These are phyloP conservation scores for Anoplius nigerrimus DNA, from an alignment of 2,888 invertebrate species.

Conservation along the genomic window DNA sequence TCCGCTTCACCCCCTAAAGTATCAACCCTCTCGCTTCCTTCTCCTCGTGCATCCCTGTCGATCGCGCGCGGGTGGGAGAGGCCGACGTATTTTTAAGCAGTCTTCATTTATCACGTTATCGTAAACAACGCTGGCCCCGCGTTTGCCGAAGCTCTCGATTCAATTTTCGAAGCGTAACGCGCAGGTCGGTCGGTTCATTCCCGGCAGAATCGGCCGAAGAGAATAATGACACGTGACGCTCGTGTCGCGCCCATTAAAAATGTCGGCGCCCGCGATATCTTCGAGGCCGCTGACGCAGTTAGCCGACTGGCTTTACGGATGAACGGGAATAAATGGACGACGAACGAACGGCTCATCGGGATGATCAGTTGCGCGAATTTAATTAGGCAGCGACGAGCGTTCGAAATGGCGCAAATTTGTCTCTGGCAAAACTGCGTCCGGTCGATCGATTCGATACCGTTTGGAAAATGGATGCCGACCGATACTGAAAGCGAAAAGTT, in stretches of 20 bases:
- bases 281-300: too few relatives aligned
- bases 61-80: background rate
- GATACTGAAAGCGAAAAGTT: too few relatives aligned
- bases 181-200: slow-evolving; percentile 61
- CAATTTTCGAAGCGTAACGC: slow-evolving; percentile 59
- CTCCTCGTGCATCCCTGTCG: slow-evolving; percentile 12
- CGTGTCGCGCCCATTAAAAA: slow-evolving; percentile 40
- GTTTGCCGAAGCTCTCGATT: slow-evolving; percentile 55
- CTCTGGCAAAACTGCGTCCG: background rate
- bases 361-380: too few relatives aligned
- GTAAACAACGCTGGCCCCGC: slow-evolving; percentile 18
- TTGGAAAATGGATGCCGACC: background rate
- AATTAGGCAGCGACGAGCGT: too few relatives aligned
- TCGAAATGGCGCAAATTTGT: too few relatives aligned
- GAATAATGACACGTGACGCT: slow-evolving; percentile 36
- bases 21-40: background rate
- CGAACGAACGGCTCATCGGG: too few relatives aligned
- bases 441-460: background rate
- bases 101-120: slow-evolving; percentile 57
- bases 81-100: slow-evolving; percentile 41
- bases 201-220: slow-evolving; percentile 33
- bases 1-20: background rate
- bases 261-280: slow-evolving; percentile 27
- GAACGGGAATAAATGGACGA: too few relatives aligned
- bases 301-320: too few relatives aligned